Conservation (phyloP, 1,140 invertebrate genomes). For the Sipha flava region DNA sequence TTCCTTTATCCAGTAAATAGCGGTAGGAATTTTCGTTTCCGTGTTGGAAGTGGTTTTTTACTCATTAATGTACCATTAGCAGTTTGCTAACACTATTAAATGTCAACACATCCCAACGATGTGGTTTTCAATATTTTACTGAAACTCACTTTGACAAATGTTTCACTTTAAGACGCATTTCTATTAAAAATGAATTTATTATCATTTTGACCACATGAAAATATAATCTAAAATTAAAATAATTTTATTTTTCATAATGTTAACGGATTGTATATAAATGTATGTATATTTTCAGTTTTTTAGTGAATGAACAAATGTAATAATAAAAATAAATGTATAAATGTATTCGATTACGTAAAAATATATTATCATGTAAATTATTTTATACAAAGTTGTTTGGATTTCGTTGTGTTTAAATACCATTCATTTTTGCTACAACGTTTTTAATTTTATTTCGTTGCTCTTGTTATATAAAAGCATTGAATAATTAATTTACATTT, state of each 20-base stretch:
- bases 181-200: neutral
- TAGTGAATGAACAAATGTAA: neutral
- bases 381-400: neutral
- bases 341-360: no score
- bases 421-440: neutral
- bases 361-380: neutral
- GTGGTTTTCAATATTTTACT: neutral
- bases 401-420: neutral
- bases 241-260: no score
- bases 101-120: neutral
- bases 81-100: neutral
- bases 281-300: no score
- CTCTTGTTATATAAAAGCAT: neutral
- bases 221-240: no score
- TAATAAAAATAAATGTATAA: neutral
- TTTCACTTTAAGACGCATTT: neutral
- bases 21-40: neutral
- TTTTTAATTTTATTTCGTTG: conserved; percentile 1
- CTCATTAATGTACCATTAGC: neutral
- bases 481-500: conserved; percentile 20
- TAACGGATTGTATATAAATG: no score
- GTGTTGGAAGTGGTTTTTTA: neutral
- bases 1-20: neutral
- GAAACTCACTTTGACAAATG: neutral
- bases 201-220: neutral